A percentile compares a stretch with the other conserved stretches of the same genome.
Evolutionary conservation across 2,113 vertebrate species (phyloP).

Genomic region (Mormoops blainvillei): DNA sequence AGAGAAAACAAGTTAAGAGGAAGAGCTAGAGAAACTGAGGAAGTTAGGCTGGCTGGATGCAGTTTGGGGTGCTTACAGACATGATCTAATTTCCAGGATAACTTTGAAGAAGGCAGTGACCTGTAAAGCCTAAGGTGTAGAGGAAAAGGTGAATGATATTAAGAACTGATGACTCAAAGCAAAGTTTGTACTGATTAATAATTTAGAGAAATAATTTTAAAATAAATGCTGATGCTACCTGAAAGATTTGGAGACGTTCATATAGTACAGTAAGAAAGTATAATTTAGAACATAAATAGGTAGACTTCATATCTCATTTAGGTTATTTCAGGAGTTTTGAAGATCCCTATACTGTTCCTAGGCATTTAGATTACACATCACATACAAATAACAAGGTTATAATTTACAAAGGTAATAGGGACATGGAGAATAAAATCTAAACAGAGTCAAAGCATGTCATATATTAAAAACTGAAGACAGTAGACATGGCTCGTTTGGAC

Average conservation of each 20-base stretch:
- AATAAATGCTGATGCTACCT: background rate
- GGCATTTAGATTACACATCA: background rate
- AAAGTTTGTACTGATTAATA: background rate
- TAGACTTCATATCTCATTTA: background rate
- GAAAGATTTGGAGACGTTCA: background rate
- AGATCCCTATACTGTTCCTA: background rate
- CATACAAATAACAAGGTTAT: background rate
- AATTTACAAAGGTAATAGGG: background rate
- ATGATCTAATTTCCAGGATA: background rate
- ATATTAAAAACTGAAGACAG: background rate
- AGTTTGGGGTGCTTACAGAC: accelerated
- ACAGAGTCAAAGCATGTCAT: background rate
- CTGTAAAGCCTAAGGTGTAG: background rate
- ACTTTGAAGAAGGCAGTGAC: background rate
- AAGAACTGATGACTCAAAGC: background rate
- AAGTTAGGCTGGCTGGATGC: background rate
- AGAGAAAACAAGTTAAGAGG: background rate
- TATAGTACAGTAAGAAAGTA: background rate
- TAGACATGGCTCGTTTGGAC: background rate
- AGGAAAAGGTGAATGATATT: background rate
- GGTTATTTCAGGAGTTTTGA: background rate
- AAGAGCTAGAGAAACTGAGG: background rate
- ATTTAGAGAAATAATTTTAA: background rate
- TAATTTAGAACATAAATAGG: background rate
- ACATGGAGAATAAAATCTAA: background rate